A percentile compares a stretch with the other conserved stretches of the same genome.
These are phyloP conservation scores for Sinella curviseta DNA, from an alignment of 1,140 invertebrate species.

Conservation along the genomic window DNA sequence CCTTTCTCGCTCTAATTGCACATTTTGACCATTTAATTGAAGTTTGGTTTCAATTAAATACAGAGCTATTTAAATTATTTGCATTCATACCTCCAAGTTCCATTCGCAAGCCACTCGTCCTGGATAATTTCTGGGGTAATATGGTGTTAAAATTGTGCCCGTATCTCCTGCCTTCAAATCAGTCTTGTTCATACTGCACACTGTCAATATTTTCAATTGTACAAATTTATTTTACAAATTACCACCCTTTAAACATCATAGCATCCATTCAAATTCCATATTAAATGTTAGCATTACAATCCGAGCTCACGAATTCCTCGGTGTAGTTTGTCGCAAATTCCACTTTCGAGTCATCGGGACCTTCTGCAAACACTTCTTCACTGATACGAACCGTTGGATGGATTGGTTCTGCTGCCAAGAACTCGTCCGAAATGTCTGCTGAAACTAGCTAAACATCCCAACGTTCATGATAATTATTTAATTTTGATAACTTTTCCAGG, in stretches of 20 bases:
- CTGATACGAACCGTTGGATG: background rate
- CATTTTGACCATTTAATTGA: too few species aligned
- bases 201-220: constrained; percentile 1
- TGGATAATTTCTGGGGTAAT: constrained; percentile 49
- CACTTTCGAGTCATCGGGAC: background rate
- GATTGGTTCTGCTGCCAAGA: constrained; percentile 11
- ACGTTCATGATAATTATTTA: background rate
- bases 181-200: constrained; percentile 44
- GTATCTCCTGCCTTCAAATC: constrained; percentile 44
- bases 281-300: constrained; percentile 1
- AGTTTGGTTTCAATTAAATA: background rate
- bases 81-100: constrained; percentile 42
- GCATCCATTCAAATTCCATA: too few species aligned
- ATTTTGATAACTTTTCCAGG: background rate
- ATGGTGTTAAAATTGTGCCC: constrained; percentile 44
- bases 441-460: background rate
- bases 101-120: constrained; percentile 41
- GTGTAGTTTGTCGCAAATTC: background rate
- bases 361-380: background rate
- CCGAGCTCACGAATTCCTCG: background rate
- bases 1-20: constrained; percentile 35
- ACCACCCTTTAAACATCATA: background rate
- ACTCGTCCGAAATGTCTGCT: background rate
- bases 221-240: background rate
- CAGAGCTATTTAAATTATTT: background rate